Base-by-base conservation (phyloP, 2,113 vertebrate species). In the Nesogale talazaci region DNA sequence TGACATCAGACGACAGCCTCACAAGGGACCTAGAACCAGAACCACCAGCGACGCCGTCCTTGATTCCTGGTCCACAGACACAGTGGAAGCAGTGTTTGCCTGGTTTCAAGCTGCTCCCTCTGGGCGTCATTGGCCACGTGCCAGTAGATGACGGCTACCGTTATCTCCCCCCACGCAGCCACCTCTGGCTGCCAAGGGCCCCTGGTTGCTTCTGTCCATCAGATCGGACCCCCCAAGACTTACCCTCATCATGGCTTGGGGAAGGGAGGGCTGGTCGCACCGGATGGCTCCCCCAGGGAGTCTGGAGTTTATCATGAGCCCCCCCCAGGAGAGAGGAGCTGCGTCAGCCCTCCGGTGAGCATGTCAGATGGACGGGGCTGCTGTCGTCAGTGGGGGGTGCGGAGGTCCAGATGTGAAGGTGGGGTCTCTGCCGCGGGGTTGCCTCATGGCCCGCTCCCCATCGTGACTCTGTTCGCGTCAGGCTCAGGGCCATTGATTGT, bases 261-360 rank as follows among this genome's bases (percentile, higher is more conserved):
- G 59, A 31, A 72, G 34, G n/a, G 38, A 34, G 19, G 65, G 6
- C 46, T 52, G 65, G 40, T 23, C 78, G 38, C 25, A 14, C 1
- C 15, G 2, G 46, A 79, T 29, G 22, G 22, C 42, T 15, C 46
- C 80, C 27, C 1, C 0, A 6, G 23, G 80, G 40, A 31, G 11
- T 79, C n/a, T n/a, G 57, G 89, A 59, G 25, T 40, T 81, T 14
- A 36, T 52, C 8, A 75, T 15, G 75, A 82, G 46, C 3, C 1
- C 0, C 1, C 0, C 3, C 0, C 9, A 16, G 15, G 27, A 31
- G 0, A 12, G 29, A 27, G 16, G 52, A 31, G 65, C 65, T 42
- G 29, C 31, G 36, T 2, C 16, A 80, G 40, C 34, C 8, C 17
- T 25, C 25, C 2, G 22, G 20, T n/a, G 9, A 0, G 0, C 4